Percentiles rank a stretch among this genome's conserved stretches.
Evolutionary conservation across 2,797 vertebrate species (phyloP).

Genomic region (Capromys pilorides): DNA sequence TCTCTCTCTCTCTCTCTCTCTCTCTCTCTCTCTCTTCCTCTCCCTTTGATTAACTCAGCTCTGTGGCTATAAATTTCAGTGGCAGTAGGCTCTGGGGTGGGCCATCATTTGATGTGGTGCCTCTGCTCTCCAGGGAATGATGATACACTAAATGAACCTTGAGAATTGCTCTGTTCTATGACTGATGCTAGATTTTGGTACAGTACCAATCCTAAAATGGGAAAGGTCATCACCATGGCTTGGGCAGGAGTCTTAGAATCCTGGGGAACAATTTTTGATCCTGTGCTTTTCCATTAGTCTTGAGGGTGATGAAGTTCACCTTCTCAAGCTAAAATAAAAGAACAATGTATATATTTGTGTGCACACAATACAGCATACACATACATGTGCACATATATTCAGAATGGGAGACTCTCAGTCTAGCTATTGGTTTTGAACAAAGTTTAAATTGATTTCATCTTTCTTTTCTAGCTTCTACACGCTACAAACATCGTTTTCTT

Average conservation of each 20-base stretch:
- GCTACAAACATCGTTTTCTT: slow-evolving; percentile 86
- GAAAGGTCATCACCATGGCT: slow-evolving; percentile 78
- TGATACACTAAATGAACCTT: slow-evolving; percentile 71
- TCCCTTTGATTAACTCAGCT: slow-evolving; percentile 80
- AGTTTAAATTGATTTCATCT: slow-evolving; percentile 84
- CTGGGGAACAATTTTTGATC: slow-evolving; percentile 79
- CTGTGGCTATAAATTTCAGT: slow-evolving; percentile 80
- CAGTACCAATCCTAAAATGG: slow-evolving; percentile 80
- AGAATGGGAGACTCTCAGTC: slow-evolving; percentile 81
- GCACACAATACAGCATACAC: slow-evolving; percentile 76
- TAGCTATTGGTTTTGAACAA: slow-evolving; percentile 84
- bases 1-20: slow-evolving; percentile 31
- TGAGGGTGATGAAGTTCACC: slow-evolving; percentile 85
- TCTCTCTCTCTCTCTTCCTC: not conserved
- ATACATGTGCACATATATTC: slow-evolving; percentile 74
- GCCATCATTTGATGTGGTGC: slow-evolving; percentile 71
- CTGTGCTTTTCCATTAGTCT: slow-evolving; percentile 84
- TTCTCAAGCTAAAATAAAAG: slow-evolving; percentile 81
- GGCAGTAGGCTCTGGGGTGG: slow-evolving; percentile 78
- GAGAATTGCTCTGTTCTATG: slow-evolving; percentile 83
- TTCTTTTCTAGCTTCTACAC: slow-evolving; percentile 85
- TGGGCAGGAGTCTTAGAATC: slow-evolving; percentile 75
- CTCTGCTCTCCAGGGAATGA: slow-evolving; percentile 78
- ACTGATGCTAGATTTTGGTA: slow-evolving; percentile 83
- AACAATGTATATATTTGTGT: slow-evolving; percentile 78